Evolutionary conservation across 37 sponge, comb jelly and placozoan species (phyloP).

Genomic region (Cliona cf. orientalis): DNA sequence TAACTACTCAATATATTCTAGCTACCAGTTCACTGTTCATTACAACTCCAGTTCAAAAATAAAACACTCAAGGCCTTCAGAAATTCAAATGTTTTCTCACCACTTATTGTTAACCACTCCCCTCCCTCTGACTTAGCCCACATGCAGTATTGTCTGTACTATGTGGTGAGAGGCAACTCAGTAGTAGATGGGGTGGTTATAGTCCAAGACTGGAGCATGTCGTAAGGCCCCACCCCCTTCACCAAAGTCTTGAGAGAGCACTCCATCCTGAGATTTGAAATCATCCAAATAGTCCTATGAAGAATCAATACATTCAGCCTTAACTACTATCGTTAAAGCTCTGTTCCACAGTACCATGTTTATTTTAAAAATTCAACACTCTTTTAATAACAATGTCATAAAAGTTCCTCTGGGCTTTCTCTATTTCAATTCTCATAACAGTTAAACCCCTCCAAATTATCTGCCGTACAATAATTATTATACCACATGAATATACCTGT

Average conservation of each 20-base stretch:
- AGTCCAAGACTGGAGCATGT: conserved; percentile 56
- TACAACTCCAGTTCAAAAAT: too few relatives aligned
- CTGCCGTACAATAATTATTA: background rate
- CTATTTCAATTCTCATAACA: too few relatives aligned
- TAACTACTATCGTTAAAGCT: background rate
- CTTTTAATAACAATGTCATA: too few relatives aligned
- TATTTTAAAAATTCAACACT: too few relatives aligned
- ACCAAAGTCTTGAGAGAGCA: conserved; percentile 35
- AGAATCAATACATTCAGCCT: background rate
- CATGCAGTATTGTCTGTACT: background rate
- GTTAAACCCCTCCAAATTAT: background rate
- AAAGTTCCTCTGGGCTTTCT: too few relatives aligned
- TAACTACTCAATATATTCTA: too few relatives aligned
- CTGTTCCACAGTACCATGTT: too few relatives aligned
- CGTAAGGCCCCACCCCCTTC: background rate
- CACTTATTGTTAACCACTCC: background rate
- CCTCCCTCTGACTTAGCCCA: background rate
- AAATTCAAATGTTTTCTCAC: too few relatives aligned
- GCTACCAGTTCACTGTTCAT: too few relatives aligned
- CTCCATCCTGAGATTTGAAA: conserved; percentile 66
- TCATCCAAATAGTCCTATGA: conserved; percentile 40
- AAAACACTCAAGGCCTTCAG: too few relatives aligned
- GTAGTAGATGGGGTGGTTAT: conserved; percentile 62
- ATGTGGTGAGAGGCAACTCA: conserved; percentile 1
- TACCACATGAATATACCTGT: conserved; percentile 66